Evolutionary conservation across 2,113 vertebrate species (phyloP), one percentile per base, ranked within the genome.

Genomic region (Phodopus roborovskii): DNA sequence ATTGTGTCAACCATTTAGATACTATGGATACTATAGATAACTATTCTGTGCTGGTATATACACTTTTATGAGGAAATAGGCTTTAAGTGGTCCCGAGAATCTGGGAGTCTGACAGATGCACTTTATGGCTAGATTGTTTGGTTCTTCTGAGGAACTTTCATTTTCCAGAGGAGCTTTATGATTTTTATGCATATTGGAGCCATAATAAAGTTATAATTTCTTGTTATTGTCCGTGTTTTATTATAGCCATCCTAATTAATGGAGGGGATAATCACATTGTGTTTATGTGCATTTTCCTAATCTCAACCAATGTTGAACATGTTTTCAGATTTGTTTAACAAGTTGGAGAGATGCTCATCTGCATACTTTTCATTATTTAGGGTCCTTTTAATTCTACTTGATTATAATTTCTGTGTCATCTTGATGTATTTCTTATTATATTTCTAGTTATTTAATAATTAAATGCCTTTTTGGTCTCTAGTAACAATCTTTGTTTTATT

Each of bases 371-470:
- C 42, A 53, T 68, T 83, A 33, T 94, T 88, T 93, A n/a, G 30
- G 4, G 50, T 56, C 92, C 28, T 88, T 48, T 79, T 81, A 73
- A 1, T 60, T 36, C 17, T 48, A 0, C 19, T 26, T 88, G 19
- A n/a, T 77, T 94, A 53, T 60, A 62, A 30, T n/a, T 73, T 30
- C 87, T 92, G 19, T 84, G 50, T 77, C 30, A 56, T 87, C 56
- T 74, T 68, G 24, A 60, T 19, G 68, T 82, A 71, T 94, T 3
- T 68, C 17, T 60, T 60, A 22, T 50, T 94, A 22, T 77, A 24
- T 77, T 77, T 96, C 15, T 78, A 66, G 45, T 88, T 60, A n/a
- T 83, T 94, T 89, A 48, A 42, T 81, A 53, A 86, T 74, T 82
- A 81, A 87, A 16, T 60, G 11, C 24, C 53, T 24, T 45, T 87